A percentile compares a stretch with the other conserved stretches of the same genome.
Evolutionary conservation across 2,113 vertebrate species (phyloP).

Genomic region (Baryphthengus martii): DNA sequence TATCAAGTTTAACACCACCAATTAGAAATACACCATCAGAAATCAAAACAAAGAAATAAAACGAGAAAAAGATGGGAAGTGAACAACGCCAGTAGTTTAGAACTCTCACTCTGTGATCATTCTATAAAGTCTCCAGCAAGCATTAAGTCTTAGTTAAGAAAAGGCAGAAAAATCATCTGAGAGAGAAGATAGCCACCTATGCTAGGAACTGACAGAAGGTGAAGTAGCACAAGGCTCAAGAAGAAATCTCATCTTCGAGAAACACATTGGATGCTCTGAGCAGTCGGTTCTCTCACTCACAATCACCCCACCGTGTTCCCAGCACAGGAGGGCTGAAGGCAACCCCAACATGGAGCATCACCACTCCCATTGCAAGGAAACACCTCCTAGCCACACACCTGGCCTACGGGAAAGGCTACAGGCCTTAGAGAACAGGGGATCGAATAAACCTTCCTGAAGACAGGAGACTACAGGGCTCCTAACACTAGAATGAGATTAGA

Average conservation of each 20-base stretch:
- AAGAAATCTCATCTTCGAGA: not conserved
- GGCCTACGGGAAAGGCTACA: not conserved
- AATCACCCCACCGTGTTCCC: fast-evolving
- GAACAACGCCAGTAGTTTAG: not conserved
- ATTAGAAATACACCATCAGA: not conserved
- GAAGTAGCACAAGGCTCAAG: not conserved
- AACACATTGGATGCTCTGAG: fast-evolving
- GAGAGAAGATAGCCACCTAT: not conserved
- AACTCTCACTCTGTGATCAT: not conserved
- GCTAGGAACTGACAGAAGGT: not conserved
- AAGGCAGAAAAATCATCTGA: not conserved
- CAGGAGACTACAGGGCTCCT: not conserved
- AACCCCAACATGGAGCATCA: not conserved
- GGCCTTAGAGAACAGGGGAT: not conserved
- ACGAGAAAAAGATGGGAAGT: not conserved
- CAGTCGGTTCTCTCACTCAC: not conserved
- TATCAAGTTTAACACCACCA: not conserved
- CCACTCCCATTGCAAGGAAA: not conserved
- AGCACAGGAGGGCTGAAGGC: not conserved
- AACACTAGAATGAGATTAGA: not conserved
- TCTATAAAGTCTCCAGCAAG: not conserved
- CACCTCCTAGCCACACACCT: not conserved
- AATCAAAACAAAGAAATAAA: not conserved
- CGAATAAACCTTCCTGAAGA: not conserved
- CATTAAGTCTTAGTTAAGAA: not conserved